A percentile compares a stretch with the other conserved stretches of the same genome.
Conservation (phyloP, 2,888 invertebrate genomes). For the Dryobotodes eremita region DNA sequence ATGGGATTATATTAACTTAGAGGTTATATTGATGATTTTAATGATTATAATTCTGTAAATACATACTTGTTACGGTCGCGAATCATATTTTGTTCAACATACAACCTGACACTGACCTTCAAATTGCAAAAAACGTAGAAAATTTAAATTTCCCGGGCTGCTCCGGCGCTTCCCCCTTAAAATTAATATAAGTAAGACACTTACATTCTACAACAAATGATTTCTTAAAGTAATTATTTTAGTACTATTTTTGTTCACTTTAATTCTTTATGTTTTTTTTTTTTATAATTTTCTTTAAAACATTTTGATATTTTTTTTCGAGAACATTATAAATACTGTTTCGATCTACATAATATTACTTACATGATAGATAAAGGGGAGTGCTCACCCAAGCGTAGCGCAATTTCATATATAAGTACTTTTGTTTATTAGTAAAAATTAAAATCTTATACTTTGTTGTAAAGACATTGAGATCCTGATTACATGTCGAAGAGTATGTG, state of each 20-base stretch:
- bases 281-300: conserved; percentile 77
- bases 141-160: too few species aligned
- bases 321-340: conserved; percentile 59
- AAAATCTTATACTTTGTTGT: conserved; percentile 8
- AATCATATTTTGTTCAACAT: too few species aligned
- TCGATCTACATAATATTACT: conserved; percentile 62
- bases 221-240: conserved; percentile 72
- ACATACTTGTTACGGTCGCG: too few species aligned
- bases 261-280: conserved; percentile 76
- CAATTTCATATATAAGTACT: conserved; percentile 60
- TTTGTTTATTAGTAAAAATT: conserved; percentile 36
- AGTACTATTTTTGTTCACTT: conserved; percentile 79
- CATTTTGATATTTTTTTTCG: conserved; percentile 66
- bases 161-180: conserved; percentile 15
- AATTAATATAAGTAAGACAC: conserved; percentile 63
- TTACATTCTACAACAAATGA: conserved; percentile 76
- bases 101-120: too few species aligned
- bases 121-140: too few species aligned
- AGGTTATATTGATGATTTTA: too few species aligned
- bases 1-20: too few species aligned
- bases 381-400: conserved; percentile 55
- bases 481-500: conserved; percentile 25
- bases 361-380: conserved; percentile 54
- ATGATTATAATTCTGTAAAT: too few species aligned
- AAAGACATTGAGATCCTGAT: conserved; percentile 47